A percentile compares a stretch with the other conserved stretches of the same genome.
These are phyloP conservation scores for Corythornis cristatus DNA, from an alignment of 2,113 vertebrate genomes.

Conservation along the genomic window DNA sequence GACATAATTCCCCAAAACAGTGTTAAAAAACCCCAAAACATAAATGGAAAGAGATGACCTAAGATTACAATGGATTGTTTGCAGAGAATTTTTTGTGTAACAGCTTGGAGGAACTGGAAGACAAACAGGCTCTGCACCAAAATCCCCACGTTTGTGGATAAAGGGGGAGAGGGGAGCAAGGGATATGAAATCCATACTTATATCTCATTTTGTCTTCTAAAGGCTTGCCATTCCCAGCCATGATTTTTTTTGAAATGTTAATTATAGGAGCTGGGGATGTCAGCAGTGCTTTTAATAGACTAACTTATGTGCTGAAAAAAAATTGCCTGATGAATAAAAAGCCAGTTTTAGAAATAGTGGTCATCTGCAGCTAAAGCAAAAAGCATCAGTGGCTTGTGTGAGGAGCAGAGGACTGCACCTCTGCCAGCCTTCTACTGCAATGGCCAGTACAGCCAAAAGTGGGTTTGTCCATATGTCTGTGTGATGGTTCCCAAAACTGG, in stretches of 20 bases:
- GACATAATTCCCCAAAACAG: neutral
- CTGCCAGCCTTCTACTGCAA: fast-evolving
- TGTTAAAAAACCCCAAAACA: neutral
- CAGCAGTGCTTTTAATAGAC: constrained; percentile 59
- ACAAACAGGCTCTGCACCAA: neutral
- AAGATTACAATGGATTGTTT: neutral
- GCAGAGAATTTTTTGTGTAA: neutral
- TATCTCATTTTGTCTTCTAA: constrained; percentile 26
- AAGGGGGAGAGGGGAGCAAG: neutral
- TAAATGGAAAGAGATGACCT: neutral
- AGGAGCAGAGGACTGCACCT: neutral
- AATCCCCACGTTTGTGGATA: neutral
- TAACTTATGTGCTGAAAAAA: constrained; percentile 39
- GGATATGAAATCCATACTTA: neutral
- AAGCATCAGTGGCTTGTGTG: neutral
- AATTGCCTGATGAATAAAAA: constrained; percentile 18
- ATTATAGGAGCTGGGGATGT: constrained; percentile 68
- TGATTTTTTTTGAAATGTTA: constrained; percentile 55
- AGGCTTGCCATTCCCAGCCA: neutral
- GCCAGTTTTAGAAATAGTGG: constrained; percentile 61
- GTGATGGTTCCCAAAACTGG: constrained; percentile 31
- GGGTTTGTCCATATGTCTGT: fast-evolving
- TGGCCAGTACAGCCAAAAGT: fast-evolving
- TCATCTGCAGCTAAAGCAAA: constrained; percentile 50
- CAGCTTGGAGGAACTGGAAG: neutral